These are phyloP conservation scores for Saxidomus purpurata DNA, from an alignment of 1,140 invertebrate genomes.

Conservation along the genomic window DNA sequence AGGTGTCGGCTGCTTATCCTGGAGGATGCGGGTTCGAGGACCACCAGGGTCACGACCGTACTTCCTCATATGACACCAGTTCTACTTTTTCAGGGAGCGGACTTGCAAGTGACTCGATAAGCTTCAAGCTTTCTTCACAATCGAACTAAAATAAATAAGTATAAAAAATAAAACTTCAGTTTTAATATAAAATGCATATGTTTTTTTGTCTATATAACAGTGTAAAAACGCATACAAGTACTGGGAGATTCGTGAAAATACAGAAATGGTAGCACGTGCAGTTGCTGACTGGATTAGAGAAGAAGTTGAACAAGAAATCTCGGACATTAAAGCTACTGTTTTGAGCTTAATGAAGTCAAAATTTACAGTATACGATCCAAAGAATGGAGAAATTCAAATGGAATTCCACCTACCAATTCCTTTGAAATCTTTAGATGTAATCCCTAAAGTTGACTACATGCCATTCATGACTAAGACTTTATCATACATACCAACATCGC, in stretches of 20 bases:
- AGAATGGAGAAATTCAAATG: constrained; percentile 91
- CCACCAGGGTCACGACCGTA: no score
- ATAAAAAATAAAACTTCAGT: no score
- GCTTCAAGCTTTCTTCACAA: no score
- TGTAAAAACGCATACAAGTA: constrained; percentile 73
- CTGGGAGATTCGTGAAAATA: constrained; percentile 72
- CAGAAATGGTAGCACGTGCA: constrained; percentile 14
- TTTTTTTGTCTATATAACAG: constrained; percentile 45
- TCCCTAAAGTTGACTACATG: constrained; percentile 87
- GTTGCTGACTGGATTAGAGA: constrained; percentile 50
- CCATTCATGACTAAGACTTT: constrained; percentile 64
- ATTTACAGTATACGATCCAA: constrained; percentile 92
- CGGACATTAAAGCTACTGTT: constrained; percentile 67
- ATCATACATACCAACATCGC: constrained; percentile 57
- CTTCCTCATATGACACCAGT: no score
- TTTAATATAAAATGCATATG: no score
- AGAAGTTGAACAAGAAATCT: constrained; percentile 68
- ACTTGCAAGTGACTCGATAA: no score
- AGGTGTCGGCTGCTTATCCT: no score
- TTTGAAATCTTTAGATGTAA: constrained; percentile 95
- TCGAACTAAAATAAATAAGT: no score
- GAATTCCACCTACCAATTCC: constrained; percentile 96
- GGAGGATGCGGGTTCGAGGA: no score
- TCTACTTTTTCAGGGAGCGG: no score
- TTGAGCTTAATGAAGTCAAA: constrained; percentile 73